Base-by-base conservation (phyloP, 2,797 vertebrate genomes). In the Micropoecilia bifurca region DNA sequence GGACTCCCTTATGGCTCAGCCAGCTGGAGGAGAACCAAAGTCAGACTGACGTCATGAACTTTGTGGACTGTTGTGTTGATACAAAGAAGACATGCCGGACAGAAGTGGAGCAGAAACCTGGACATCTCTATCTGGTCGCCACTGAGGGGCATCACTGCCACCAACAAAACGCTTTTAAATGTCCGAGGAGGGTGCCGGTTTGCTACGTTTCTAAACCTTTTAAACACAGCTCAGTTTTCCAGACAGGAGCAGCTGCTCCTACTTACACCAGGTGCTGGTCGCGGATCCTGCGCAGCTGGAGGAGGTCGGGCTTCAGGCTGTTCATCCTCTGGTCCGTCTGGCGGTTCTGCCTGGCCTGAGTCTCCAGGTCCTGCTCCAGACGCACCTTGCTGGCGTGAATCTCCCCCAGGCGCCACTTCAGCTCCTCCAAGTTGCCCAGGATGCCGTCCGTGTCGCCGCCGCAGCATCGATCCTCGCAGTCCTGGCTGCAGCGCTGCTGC, bases 251-350 rank as follows among this genome's bases (percentile, higher is more conserved):
- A 3, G 30, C 0, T 30, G 28, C 59, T 59, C 6, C 13, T 18
- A 80, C 98, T 97, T 91, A 99, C 98, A 98, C 96, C 66, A 99
- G 97, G 88, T 99, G 96, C 93, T 99, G 98, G 94, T 99, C 98
- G 87, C 98, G 95, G 92, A 98, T 98, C 96, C 98, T 99, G 91
- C 98, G 97, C 69, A 99, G 96, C 94, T 99, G 97, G 75, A 99
- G 97, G 89, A 99, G 96, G 92, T 99, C 98, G 22, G 97, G 98
- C 89, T 98, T 99, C 93, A 99, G 97, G 87, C 97, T 99, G 92
- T 99, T 98, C 98, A 99, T 99, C 95, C 97, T 99, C 87, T 98
- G 98, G 95, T 99, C 98, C 0, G 96, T 98, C 94, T 99, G 97
- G 2, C 98, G 94, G 95, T 98, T 98, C 91, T 99, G 97, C 94